These are phyloP conservation scores for Calliphora vicina DNA, from an alignment of 1,140 invertebrate genomes.

Conservation along the genomic window DNA sequence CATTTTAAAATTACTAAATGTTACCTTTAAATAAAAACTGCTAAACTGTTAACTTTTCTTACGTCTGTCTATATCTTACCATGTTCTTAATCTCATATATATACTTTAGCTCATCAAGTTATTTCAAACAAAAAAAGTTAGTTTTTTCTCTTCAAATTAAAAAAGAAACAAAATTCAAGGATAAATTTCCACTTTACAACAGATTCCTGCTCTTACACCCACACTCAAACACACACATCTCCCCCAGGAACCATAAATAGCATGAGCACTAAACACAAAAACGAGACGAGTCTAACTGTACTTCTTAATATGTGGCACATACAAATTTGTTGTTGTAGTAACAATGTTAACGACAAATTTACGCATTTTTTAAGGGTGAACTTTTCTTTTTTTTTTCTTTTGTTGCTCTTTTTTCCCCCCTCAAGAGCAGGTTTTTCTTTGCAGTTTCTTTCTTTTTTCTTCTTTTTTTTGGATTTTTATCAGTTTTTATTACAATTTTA, in stretches of 20 bases:
- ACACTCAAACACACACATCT: too few species aligned
- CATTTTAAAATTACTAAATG: too few species aligned
- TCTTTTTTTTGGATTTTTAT: too few species aligned
- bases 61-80: background rate
- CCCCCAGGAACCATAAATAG: too few species aligned
- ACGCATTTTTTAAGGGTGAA: constrained; percentile 11
- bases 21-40: background rate
- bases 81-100: background rate
- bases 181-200: background rate
- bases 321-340: too few species aligned
- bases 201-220: too few species aligned
- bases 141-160: background rate
- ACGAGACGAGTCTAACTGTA: background rate
- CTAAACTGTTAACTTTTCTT: background rate
- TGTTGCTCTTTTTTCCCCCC: background rate
- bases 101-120: background rate
- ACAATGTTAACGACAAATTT: background rate
- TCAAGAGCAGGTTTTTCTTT: background rate
- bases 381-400: background rate
- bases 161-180: background rate
- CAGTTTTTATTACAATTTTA: too few species aligned
- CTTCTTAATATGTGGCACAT: background rate
- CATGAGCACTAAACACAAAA: too few species aligned
- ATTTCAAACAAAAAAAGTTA: background rate
- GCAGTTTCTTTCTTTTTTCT: too few species aligned